Evolutionary conservation across 2,797 vertebrate species (phyloP).

Genomic region (Typhlichthys eigenmanni): DNA sequence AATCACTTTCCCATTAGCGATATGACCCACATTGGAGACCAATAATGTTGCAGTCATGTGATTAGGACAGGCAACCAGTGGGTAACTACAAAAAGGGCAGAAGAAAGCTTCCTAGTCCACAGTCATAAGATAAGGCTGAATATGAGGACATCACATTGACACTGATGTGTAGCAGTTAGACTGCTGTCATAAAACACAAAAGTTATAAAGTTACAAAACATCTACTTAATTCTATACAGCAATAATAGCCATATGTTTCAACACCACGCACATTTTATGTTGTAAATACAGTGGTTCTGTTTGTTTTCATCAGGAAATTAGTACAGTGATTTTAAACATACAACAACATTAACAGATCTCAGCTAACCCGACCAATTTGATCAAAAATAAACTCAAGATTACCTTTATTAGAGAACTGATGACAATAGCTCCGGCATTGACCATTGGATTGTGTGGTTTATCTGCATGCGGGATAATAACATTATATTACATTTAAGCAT

Average conservation of each 20-base stretch:
- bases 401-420: slow-evolving; percentile 90
- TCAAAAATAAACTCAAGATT: slow-evolving; percentile 22
- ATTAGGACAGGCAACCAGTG: slow-evolving; percentile 1
- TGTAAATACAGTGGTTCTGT: no score
- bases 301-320: no score
- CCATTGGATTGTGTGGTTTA: slow-evolving; percentile 93
- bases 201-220: no score
- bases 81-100: slow-evolving; percentile 9
- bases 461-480: slow-evolving; percentile 69
- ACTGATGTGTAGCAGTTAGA: no score
- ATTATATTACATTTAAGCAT: slow-evolving; percentile 15
- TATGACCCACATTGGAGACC: slow-evolving; percentile 45
- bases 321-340: no score
- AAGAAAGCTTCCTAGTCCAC: neutral
- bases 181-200: no score
- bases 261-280: no score
- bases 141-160: slow-evolving; percentile 1
- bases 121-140: slow-evolving; percentile 11
- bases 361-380: no score
- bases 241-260: no score
- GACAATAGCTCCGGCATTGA: slow-evolving; percentile 91
- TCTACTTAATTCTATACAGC: no score
- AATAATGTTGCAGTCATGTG: slow-evolving; percentile 32
- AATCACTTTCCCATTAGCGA: slow-evolving; percentile 15
- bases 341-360: no score